Evolutionary conservation across 2,797 vertebrate species (phyloP), one percentile per base, ranked within the genome.

Genomic region (Corythornis leucogaster): DNA sequence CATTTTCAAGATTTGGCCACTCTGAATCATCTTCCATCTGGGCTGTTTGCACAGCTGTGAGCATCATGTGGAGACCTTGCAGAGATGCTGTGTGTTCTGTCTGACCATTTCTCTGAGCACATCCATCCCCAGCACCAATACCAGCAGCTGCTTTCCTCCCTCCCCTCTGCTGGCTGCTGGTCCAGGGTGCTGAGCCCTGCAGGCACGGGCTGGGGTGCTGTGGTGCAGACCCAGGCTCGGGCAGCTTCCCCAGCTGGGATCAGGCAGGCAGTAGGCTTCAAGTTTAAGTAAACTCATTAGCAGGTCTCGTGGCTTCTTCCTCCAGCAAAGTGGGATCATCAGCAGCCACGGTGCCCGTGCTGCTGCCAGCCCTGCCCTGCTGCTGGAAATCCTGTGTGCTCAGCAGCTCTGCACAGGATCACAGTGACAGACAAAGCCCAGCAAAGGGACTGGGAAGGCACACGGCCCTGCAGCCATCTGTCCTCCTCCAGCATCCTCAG

Each of bases 31-130:
- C 88, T 95, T 84, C 71, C 86, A 93, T 94, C 89, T 95, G 89
- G 68, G 81, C 86, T 94, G 40, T 94, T 96, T 90, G 92, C 89
- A 92, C 94, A 96, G 95, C 94, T 95, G 93, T 53, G 89, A 93
- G 84, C 73, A 58, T 94, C 89, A 77, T 93, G 95, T 93, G 93
- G 93, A 94, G 95, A 92, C 95, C 94, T 94, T 95, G 93, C 88
- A 95, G 75, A 74, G 89, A 87, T 82, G 63, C 35, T 80, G 86
- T 67, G 42, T 93, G 54, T 89, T 87, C 86, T 95, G 92, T 92
- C 94, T 92, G 92, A 91, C 86, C 86, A 53, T 86, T 94, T 92
- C 86, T 88, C 88, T 82, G 79, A 57, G 86, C 93, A 85, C 90
- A 95, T 96, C 93, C 75, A 95, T 96, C 94, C 93, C 45, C 8